A percentile compares a stretch with the other conserved stretches of the same genome.
phyloP scores from a whole-genome alignment of 2,888 invertebrate genomes.

The Apotomis turbidana region DNA sequence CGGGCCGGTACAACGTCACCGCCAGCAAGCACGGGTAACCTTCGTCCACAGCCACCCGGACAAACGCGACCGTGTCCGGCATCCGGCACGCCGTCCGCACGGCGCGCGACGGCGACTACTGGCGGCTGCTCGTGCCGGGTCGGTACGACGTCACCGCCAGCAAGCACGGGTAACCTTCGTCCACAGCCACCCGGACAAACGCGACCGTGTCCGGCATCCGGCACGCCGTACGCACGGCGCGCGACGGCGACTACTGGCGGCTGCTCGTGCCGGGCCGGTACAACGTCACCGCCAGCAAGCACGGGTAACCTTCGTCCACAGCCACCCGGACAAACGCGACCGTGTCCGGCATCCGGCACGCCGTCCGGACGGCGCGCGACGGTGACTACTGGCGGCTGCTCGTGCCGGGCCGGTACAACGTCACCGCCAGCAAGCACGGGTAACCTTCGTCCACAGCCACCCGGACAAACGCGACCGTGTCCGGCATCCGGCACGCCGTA shows the following conservation, averaged over 20 bases:
- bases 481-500: constrained; percentile 89
- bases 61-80: constrained; percentile 90
- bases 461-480: constrained; percentile 87
- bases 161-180: constrained; percentile 85
- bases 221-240: constrained; percentile 88
- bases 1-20: constrained; percentile 93
- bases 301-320: constrained; percentile 80
- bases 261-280: constrained; percentile 94
- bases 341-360: constrained; percentile 90
- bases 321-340: constrained; percentile 84
- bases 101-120: constrained; percentile 93
- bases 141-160: constrained; percentile 90
- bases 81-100: constrained; percentile 89
- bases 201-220: constrained; percentile 90
- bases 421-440: constrained; percentile 89
- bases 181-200: constrained; percentile 66
- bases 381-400: constrained; percentile 98
- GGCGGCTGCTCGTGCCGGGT: constrained; percentile 94
- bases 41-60: constrained; percentile 42
- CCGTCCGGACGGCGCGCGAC: constrained; percentile 85
- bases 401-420: constrained; percentile 92
- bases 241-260: constrained; percentile 96
- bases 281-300: constrained; percentile 88
- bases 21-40: constrained; percentile 87
- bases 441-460: constrained; percentile 59